phyloP scores from a whole-genome alignment of 1,140 invertebrate genomes.

The Archivesica marissinica region DNA sequence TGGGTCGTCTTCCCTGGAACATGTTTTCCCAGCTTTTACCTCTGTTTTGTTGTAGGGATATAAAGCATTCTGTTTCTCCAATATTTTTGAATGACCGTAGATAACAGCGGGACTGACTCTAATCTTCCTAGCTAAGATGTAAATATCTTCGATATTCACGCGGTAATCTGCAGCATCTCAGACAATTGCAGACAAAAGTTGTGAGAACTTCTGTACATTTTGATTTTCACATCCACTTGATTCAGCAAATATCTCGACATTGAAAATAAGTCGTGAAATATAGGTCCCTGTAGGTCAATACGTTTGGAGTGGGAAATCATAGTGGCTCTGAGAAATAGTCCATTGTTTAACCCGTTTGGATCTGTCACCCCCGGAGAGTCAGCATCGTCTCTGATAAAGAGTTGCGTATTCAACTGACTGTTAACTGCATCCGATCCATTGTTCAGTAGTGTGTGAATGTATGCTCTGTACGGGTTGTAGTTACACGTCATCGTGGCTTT shows the following conservation, averaged over 20 bases:
- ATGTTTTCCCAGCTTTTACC: slow-evolving; percentile 49
- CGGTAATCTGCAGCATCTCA: slow-evolving; percentile 13
- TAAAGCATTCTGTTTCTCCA: slow-evolving; percentile 1
- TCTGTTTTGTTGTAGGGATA: slow-evolving; percentile 29
- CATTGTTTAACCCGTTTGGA: slow-evolving; percentile 11
- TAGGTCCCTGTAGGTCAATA: slow-evolving; percentile 52
- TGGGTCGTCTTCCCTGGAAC: slow-evolving; percentile 36
- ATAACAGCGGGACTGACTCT: slow-evolving; percentile 26
- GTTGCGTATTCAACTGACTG: slow-evolving; percentile 33
- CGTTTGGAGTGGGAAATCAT: not conserved
- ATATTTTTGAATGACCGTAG: slow-evolving; percentile 7
- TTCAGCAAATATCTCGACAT: slow-evolving; percentile 52
- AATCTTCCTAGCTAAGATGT: slow-evolving; percentile 15
- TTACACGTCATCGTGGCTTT: slow-evolving; percentile 41
- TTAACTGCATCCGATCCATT: slow-evolving; percentile 51
- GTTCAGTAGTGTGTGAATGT: slow-evolving; percentile 40
- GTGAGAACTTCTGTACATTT: slow-evolving; percentile 11
- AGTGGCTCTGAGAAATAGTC: not conserved
- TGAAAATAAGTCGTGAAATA: slow-evolving; percentile 57
- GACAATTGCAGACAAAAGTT: slow-evolving; percentile 17
- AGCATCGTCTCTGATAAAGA: slow-evolving; percentile 42
- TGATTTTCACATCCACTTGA: slow-evolving; percentile 49
- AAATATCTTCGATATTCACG: slow-evolving; percentile 25
- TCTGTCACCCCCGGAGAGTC: slow-evolving; percentile 20
- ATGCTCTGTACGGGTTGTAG: slow-evolving; percentile 54